These are phyloP conservation scores for Lasioglossum zephyrum DNA, from an alignment of 2,888 invertebrate species.

Conservation along the genomic window DNA sequence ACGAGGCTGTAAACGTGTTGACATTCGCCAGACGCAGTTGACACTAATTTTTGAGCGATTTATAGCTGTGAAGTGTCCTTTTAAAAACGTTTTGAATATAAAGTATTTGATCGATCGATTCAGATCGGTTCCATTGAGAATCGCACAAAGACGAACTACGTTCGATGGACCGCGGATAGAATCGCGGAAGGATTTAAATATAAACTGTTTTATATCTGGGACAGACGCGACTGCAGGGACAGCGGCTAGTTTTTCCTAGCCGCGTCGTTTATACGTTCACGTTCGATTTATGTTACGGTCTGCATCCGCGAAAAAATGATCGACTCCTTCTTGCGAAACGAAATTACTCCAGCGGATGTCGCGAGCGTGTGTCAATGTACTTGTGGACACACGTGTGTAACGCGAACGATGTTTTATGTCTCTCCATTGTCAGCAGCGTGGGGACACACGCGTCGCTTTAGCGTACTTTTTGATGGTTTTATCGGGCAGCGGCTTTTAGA, in stretches of 20 bases:
- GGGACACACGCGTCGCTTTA: not conserved
- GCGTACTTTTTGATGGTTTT: not conserved
- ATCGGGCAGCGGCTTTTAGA: constrained; percentile 27
- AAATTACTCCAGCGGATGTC: not conserved
- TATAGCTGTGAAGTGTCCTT: not conserved
- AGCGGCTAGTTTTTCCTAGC: not conserved
- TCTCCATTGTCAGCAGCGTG: not conserved
- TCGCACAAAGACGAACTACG: not conserved
- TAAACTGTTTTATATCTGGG: constrained; percentile 20
- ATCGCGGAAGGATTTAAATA: constrained; percentile 41
- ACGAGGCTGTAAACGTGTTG: not conserved
- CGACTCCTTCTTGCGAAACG: not conserved
- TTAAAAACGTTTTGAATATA: not conserved
- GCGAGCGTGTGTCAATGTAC: not conserved
- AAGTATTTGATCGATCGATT: not conserved
- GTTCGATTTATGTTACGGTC: not conserved
- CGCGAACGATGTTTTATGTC: not conserved
- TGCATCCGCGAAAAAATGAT: not conserved
- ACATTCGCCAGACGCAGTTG: not conserved
- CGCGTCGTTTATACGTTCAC: not conserved
- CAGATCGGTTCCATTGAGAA: not conserved
- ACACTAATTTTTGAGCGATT: not conserved
- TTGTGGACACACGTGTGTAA: not conserved
- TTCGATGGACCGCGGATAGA: not conserved
- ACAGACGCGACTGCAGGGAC: not conserved